Evolutionary conservation across 2,113 vertebrate genomes (phyloP).

Genomic region (Aplodontia rufa): DNA sequence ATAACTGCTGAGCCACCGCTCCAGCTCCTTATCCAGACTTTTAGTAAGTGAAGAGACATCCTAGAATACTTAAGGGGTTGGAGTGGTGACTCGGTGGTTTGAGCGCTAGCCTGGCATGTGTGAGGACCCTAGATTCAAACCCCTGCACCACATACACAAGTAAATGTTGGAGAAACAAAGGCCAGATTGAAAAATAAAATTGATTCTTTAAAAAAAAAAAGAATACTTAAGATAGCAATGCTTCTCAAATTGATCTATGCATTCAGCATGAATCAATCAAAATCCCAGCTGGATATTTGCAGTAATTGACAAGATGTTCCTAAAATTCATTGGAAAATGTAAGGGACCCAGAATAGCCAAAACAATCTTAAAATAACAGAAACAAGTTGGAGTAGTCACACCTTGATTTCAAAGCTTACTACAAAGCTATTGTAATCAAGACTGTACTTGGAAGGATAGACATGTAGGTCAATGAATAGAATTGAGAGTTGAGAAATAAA

Average conservation of each 20-base stretch:
- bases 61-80: neutral
- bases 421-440: neutral
- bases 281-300: conserved; percentile 21
- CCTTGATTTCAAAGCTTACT: neutral
- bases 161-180: too few species aligned
- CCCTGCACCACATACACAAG: too few species aligned
- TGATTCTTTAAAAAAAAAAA: too few species aligned
- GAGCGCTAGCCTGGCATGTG: too few species aligned
- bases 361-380: conserved; percentile 18
- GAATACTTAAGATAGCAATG: neutral
- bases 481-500: neutral
- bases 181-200: too few species aligned
- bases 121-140: too few species aligned
- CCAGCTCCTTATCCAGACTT: neutral
- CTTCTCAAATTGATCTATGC: neutral
- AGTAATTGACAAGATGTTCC: neutral
- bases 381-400: neutral
- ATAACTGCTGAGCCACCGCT: too few species aligned
- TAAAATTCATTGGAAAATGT: neutral
- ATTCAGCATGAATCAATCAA: neutral
- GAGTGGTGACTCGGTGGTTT: too few species aligned
- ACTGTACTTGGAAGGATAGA: neutral
- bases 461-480: neutral
- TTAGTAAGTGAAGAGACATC: conserved; percentile 15
- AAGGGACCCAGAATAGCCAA: neutral